Evolutionary conservation across 2,113 vertebrate species (phyloP), one percentile per base, ranked within the genome.

Genomic region (Dromaius novaehollandiae): DNA sequence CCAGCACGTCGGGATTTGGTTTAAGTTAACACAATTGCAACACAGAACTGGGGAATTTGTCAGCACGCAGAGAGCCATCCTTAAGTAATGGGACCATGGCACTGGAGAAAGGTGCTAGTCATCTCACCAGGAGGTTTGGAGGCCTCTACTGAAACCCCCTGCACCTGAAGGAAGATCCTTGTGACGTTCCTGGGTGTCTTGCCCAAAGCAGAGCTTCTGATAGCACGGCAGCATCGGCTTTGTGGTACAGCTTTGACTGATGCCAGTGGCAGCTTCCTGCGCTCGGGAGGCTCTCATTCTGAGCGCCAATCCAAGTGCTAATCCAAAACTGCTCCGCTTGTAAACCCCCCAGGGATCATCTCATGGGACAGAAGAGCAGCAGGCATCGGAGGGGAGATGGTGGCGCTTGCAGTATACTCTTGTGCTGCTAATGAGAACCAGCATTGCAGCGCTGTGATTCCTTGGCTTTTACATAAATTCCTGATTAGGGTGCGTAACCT

Each of bases 191-290:
- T 50, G 58, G 51, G 4, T 68, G 20, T 65, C 38, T 85, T 7
- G 1, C 32, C 78, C 58, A 7, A 46, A 65, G 7, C 22, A 18
- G 34, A 86, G 70, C n/a, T 94, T 44, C n/a, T 24, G 25, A 6
- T 30, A 68, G 76, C 30, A 9, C 4, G 2, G 2, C 11, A 5
- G 48, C 0, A 17, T 3, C 73, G 69, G 64, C 48, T 55, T 80
- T 48, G 25, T 30, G 22, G 10, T 56, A 69, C 0, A 2, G 6
- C 55, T 30, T 20, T 18, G 9, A 13, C 63, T 0, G 51, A 26
- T 15, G 25, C 60, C 70, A 68, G 74, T 65, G 82, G 66, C 61
- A 51, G 12, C 22, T 84, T 64, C 38, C 25, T 83, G 28, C 5
- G 61, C 63, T 69, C 26, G 2, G 2, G 26, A 28, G 40, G 48